Base-by-base conservation (phyloP, 2,113 vertebrate species). In the Bubalus kerabau region DNA sequence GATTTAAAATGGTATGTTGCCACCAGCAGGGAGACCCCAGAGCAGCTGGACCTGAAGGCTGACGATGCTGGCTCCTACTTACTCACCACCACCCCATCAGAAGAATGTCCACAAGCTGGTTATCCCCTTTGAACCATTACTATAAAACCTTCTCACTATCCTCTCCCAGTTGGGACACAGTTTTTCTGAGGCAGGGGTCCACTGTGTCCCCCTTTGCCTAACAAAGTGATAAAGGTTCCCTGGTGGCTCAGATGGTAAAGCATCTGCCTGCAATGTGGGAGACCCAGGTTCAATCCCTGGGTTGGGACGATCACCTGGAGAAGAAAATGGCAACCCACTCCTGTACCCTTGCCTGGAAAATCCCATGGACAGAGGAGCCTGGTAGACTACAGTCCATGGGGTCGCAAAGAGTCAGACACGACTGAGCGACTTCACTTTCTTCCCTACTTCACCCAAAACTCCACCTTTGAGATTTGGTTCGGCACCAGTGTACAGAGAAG, bases 401-500 rank as follows among this genome's bases (percentile, higher is more conserved):
- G 5, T 74, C 2, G 0, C n/a, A 12, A 12, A 71, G 67, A 5
- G 0, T 71, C n/a, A 24, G 19, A 40, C 23, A 74, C 2, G 0
- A 74, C 36, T 40, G 10, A 6, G 19, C 1, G 2, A 74, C 36
- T 74, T 74, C 67, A 74, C 67, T 74, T 71, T 40, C 40, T 76
- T 26, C 12, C 11, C 23, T 76, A 43, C 36, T 76, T 76, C 23
- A 43, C 6, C 40, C 71, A 76, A 76, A 76, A 43, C 71, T 76
- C 36, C 40, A 43, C 40, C 23, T 76, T 26, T 76, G 40, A 43
- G 40, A 43, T 76, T 26, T 76, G 71, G 12, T 76, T 43, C 23
- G 0, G 23, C 23, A 43, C 71, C 12, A 76, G 23, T 26, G 40
- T 76, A 43, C 40, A 26, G 71, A 76, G 40, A 76, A 76, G 71